phyloP scores from a whole-genome alignment of 2,888 invertebrate species.

The Parnassius smintheus region DNA sequence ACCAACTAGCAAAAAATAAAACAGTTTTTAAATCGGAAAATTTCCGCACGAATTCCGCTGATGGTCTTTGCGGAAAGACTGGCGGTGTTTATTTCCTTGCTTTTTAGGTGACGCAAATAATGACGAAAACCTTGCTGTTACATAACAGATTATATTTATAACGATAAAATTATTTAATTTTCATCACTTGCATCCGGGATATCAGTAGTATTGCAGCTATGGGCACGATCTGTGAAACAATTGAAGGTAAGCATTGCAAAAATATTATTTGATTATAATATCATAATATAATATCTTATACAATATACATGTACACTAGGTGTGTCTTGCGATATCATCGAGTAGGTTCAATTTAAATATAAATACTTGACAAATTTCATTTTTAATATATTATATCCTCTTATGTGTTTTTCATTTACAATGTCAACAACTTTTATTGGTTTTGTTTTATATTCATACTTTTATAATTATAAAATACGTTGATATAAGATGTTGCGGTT shows the following conservation, averaged over 20 bases:
- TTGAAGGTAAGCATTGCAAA: constrained; percentile 43
- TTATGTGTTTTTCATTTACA: too few relatives aligned
- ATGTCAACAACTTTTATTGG: too few relatives aligned
- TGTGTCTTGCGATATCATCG: too few relatives aligned
- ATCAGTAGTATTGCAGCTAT: constrained; percentile 43
- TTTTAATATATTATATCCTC: too few relatives aligned
- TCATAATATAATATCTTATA: too few relatives aligned
- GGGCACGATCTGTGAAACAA: constrained; percentile 56
- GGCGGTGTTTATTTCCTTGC: constrained; percentile 42
- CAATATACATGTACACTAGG: too few relatives aligned
- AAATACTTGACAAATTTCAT: too few relatives aligned
- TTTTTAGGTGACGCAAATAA: constrained; percentile 36
- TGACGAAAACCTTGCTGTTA: constrained; percentile 39
- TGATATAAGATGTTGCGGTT: too few relatives aligned
- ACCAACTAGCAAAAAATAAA: background rate
- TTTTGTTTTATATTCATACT: too few relatives aligned
- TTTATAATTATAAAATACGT: too few relatives aligned
- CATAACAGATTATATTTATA: constrained; percentile 57
- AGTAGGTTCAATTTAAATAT: too few relatives aligned
- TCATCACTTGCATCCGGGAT: constrained; percentile 51
- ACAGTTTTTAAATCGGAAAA: constrained; percentile 32
- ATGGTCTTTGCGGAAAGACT: constrained; percentile 39
- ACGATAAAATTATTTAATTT: constrained; percentile 53
- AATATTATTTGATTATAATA: too few relatives aligned
- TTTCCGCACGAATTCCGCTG: constrained; percentile 52